Base-by-base conservation (phyloP, 1,140 invertebrate genomes). In the Lasioglossum albipes region DNA sequence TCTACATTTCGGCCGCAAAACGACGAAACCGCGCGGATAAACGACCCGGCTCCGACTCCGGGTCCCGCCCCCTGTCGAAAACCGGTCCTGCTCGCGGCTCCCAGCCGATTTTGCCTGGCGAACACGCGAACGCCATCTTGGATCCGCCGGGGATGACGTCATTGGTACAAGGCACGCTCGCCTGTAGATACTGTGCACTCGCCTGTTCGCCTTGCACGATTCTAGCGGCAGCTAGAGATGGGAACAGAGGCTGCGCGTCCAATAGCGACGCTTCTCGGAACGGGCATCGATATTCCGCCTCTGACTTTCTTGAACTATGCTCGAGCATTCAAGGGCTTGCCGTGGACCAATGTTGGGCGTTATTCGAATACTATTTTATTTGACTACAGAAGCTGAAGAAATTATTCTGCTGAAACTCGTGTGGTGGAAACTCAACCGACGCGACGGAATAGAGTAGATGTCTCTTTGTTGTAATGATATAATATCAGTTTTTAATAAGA, bases 81-180 rank as follows among this genome's bases (percentile, higher is more conserved):
- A 91, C 90, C 90, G 90, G 90, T 91, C 88, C 86, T 86, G 81
- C 52, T 75, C 73, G 82, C 71, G 49, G 80, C 81, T 74, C 76
- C 71, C 88, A 84, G 82, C 89, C 87, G 88, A 89, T 91, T 90
- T 90, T 85, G 84, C 85, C 87, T 87, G 84, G 84, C 75, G 84
- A 90, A 89, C 80, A 75, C 67, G 75, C 75, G 82, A 81, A 78
- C 89, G 85, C 90, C 90, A 91, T 91, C 84, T 91, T 91, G 90
- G 74, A 84, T 87, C 82, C 71, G 79, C 70, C 79, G 71, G 49
- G 75, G 70, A 85, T 91, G 90, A 91, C 89, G 88, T 91, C 90
- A 91, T 67, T 88, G 84, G 78, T 88, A 80, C 87, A 82, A 82
- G 87, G 87, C 36, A 36, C 36, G 36, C 36, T 36, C 36, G 36